Base-by-base conservation (phyloP, 92 coral and sea anemone genomes). In the Hydrozoanthus gracilis region DNA sequence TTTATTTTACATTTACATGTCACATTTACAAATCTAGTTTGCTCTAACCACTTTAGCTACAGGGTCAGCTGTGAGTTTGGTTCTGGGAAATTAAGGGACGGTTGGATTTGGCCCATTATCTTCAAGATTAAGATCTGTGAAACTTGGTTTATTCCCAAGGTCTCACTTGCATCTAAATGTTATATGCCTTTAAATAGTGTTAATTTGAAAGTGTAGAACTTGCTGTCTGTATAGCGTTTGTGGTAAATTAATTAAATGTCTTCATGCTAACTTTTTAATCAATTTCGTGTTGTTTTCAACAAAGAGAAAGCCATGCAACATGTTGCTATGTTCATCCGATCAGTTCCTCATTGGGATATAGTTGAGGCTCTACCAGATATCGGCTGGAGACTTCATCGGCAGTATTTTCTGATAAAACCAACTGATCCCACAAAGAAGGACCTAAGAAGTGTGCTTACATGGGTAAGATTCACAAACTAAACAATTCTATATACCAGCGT, bases 251-350 rank as follows among this genome's bases (percentile, higher is more conserved):
- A 44, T 16, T 76, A 11, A 51, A 27, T 17, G 1, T 20, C 58
- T 47, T 51, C 48, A n/a, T 6, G n/a, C 56, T 44, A 20, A 15
- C 45, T 80, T 18, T 44, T 11, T 49, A 7, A 15, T 16, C 44
- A 18, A 54, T 50, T 10, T 13, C 10, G 6, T 70, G 20, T 73
- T 73, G 3, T 49, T 44, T 82, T 66, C 46, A 51, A 16, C 64
- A 60, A 76, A 93, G 98, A 93, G 71, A 92, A 89, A 39, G 95
- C 95, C 52, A 92, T 89, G 82, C 99, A 95, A 51, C 95, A 94
- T 79, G 99, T 96, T 20, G 99, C 99, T 0, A 96, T 96, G 99
- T 96, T 96, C 89, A 91, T 92, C 61, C 87, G 99, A 87, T 96
- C 99, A 56, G 98, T 95, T 2, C 98, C 98, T 58, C 94, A 91